A percentile compares a stretch with the other conserved stretches of the same genome.
Conservation (phyloP, 1,140 invertebrate genomes). For the Ladona fulva region DNA sequence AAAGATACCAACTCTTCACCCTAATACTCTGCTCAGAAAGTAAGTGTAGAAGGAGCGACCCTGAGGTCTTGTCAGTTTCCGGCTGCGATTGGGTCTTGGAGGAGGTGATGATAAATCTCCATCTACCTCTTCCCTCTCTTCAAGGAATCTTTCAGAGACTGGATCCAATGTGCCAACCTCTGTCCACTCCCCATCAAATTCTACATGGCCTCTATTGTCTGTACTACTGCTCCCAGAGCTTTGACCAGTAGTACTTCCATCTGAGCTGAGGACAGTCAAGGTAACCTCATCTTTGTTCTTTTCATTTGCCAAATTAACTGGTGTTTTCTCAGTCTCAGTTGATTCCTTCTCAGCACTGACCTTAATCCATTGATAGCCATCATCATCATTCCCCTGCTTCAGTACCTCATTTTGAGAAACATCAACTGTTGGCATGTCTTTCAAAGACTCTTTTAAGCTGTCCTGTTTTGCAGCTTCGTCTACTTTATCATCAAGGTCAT, state of each 20-base stretch:
- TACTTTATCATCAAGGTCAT: too few relatives aligned
- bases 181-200: not conserved
- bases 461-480: too few relatives aligned
- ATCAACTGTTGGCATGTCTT: too few relatives aligned
- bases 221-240: not conserved
- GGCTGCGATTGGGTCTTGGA: conserved; percentile 33
- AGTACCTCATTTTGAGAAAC: not conserved
- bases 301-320: not conserved
- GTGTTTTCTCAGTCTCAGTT: not conserved
- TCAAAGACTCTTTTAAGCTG: too few relatives aligned
- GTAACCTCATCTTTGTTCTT: not conserved
- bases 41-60: conserved; percentile 40
- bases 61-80: conserved; percentile 33
- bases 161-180: not conserved
- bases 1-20: conserved; percentile 27
- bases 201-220: not conserved
- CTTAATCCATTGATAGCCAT: not conserved
- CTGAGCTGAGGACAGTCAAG: not conserved
- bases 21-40: conserved; percentile 39
- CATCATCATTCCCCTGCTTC: not conserved
- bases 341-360: not conserved
- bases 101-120: conserved; percentile 17
- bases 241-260: not conserved
- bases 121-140: not conserved
- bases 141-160: not conserved